Evolutionary conservation across 2,888 invertebrate genomes (phyloP).

Genomic region (Cantharis rufa): DNA sequence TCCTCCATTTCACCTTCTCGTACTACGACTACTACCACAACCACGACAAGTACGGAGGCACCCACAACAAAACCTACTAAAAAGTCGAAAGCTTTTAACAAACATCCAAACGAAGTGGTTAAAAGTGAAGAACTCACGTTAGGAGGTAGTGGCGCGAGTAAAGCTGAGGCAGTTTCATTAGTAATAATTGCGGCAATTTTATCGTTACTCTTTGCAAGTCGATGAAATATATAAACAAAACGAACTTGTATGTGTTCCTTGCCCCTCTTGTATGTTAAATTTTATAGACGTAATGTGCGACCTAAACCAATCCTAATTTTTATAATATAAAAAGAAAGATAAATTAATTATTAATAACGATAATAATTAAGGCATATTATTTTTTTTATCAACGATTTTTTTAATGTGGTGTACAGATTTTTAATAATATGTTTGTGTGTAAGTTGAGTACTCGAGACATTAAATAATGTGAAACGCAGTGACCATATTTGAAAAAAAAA

Average conservation of each 20-base stretch:
- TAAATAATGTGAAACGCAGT: constrained; percentile 42
- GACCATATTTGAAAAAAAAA: constrained; percentile 41
- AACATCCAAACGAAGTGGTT: constrained; percentile 88
- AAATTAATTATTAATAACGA: constrained; percentile 39
- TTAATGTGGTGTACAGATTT: constrained; percentile 51
- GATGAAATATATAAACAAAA: constrained; percentile 43
- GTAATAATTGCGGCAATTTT: constrained; percentile 43
- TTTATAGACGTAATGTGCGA: constrained; percentile 26
- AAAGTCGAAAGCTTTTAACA: constrained; percentile 69
- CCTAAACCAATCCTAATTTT: constrained; percentile 43
- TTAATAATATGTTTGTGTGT: constrained; percentile 47
- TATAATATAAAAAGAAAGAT: constrained; percentile 36
- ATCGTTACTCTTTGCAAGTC: constrained; percentile 45
- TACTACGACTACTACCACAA: constrained; percentile 41
- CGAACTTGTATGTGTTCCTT: constrained; percentile 26
- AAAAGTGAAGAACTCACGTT: constrained; percentile 91
- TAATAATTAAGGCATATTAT: constrained; percentile 43
- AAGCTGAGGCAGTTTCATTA: constrained; percentile 30
- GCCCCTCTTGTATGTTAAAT: constrained; percentile 27
- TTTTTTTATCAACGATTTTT: constrained; percentile 42
- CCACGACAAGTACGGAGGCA: constrained; percentile 51
- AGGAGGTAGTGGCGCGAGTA: constrained; percentile 54
- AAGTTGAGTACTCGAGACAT: constrained; percentile 35
- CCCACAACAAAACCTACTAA: constrained; percentile 58
- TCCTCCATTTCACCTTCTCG: constrained; percentile 56